Base-by-base conservation (phyloP, 2,113 vertebrate genomes). In the Amphiprion ocellaris region DNA sequence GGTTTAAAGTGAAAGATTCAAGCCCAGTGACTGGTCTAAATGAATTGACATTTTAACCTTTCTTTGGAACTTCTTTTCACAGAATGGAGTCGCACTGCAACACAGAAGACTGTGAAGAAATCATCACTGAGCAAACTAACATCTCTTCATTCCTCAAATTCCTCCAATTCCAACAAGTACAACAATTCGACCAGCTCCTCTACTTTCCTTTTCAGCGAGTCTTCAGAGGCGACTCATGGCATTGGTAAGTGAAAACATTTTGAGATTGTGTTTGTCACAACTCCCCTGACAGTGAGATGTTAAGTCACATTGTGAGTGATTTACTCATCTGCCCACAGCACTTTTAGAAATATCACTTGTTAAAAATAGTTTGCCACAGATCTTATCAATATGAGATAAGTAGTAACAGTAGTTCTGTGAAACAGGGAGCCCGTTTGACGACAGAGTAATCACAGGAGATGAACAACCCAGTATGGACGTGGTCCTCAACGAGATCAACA, bases 31-130 rank as follows among this genome's bases (percentile, higher is more conserved):
- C 1, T 30, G 30, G 6, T 30, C 30, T 4, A 6, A 30, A 30
- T 30, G 30, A 30, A 30, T 30, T 6, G 7, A 33, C 30, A 23
- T 15, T 1, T 26, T 54, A 33, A 16, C 54, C 5, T 4, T 30
- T 10, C 8, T 33, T 1, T 70, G 8, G 14, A 44, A 44, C 12
- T 44, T 23, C 17, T 47, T 56, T 53, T 30, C 8, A 28, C 74
- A 96, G 95, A 95, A 4, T 95, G 95, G 95, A 95, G 95, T 83
- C 94, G 86, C 4, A 95, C 94, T 9, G 92, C 91, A 28, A 95
- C 94, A 33, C 92, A 94, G 74, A 94, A 90, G 54, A 92, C 24
- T 0, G 52, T 1, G 0, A 93, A 86, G 70, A 94, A 87, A 61
- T 82, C 66, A 0, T 74, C 90, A 0, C 24, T 79, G 46, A 90